Evolutionary conservation across 2,888 invertebrate species (phyloP).

Genomic region (Balanococcus diminutus): DNA sequence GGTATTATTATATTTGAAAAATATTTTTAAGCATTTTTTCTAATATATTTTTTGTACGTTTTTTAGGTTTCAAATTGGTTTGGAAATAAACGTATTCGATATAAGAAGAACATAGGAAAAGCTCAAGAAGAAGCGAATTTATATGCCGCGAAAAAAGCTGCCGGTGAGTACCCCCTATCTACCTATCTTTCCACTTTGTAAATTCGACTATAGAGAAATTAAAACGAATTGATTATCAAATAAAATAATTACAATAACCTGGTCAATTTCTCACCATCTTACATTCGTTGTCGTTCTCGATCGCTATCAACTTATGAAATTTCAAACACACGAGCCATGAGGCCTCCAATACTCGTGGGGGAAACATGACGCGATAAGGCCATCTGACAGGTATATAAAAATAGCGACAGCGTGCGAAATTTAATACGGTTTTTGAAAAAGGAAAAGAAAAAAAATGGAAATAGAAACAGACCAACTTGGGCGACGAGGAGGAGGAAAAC

Average conservation of each 20-base stretch:
- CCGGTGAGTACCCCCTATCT: too few species aligned
- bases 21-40: too few species aligned
- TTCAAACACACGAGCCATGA: background rate
- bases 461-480: background rate
- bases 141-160: constrained; percentile 97
- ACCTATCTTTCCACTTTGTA: too few species aligned
- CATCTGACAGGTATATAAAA: too few species aligned
- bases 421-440: background rate
- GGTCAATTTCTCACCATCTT: too few species aligned
- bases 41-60: background rate
- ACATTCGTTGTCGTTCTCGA: background rate
- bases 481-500: background rate
- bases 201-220: too few species aligned
- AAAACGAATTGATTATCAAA: too few species aligned
- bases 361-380: too few species aligned
- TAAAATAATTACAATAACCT: too few species aligned
- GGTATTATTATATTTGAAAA: too few species aligned
- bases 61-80: constrained; percentile 98
- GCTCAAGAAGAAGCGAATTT: constrained; percentile 99
- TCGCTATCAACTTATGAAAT: background rate
- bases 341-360: too few species aligned
- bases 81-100: constrained; percentile 98
- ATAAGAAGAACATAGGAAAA: constrained; percentile 99
- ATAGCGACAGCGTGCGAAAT: background rate
- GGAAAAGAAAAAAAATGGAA: too few species aligned